These are phyloP conservation scores for Pteronura brasiliensis DNA, from an alignment of 2,113 vertebrate species.

Conservation along the genomic window DNA sequence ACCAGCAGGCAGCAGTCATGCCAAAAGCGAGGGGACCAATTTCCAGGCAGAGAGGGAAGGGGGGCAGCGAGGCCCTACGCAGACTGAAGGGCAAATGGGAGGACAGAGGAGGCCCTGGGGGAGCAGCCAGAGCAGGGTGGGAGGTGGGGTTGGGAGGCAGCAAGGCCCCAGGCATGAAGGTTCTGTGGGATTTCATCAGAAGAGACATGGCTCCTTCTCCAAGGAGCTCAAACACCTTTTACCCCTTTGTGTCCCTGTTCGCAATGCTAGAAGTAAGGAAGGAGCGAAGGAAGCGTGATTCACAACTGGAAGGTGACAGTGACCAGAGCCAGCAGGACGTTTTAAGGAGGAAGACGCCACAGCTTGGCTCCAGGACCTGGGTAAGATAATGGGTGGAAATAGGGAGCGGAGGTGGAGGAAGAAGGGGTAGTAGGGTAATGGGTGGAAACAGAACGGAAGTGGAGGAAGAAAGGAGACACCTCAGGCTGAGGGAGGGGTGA, in stretches of 20 bases:
- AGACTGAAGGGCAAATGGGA: background rate
- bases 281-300: background rate
- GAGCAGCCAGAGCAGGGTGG: background rate
- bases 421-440: background rate
- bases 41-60: background rate
- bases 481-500: too few relatives aligned
- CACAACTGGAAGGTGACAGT: background rate
- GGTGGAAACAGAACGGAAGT: background rate
- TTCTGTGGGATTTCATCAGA: background rate
- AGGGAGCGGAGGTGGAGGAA: background rate
- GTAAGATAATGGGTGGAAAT: background rate
- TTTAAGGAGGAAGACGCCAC: background rate
- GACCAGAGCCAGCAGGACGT: slow-evolving; percentile 30
- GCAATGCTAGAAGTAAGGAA: background rate
- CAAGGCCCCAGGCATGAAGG: fast-evolving
- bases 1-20: background rate
- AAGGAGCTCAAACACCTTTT: background rate
- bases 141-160: background rate
- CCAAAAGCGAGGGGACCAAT: background rate
- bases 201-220: background rate
- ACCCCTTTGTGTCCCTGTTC: background rate
- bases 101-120: background rate
- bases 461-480: background rate
- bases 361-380: background rate
- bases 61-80: background rate